phyloP scores from a whole-genome alignment of 2,797 vertebrate genomes.

The Prionace glauca region DNA sequence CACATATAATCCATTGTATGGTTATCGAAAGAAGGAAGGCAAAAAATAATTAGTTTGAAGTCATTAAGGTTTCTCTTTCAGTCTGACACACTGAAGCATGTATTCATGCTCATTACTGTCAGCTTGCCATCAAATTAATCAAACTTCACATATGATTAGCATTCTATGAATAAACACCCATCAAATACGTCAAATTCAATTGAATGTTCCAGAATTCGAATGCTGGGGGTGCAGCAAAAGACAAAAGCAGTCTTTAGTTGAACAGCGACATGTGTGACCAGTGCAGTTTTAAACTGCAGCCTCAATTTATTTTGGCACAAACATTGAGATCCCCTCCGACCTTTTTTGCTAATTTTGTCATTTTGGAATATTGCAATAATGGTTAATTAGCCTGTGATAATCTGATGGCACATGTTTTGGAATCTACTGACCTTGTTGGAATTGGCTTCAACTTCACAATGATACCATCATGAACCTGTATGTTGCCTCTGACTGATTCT shows the following conservation, averaged over 20 bases:
- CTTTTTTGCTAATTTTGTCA: background rate
- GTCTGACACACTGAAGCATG: background rate
- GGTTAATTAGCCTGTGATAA: constrained; percentile 25
- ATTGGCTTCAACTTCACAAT: background rate
- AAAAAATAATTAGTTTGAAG: background rate
- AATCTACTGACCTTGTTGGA: background rate
- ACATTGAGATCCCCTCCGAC: background rate
- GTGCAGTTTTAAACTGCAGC: background rate
- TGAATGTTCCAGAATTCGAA: background rate
- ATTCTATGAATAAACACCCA: background rate
- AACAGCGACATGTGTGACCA: background rate
- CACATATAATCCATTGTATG: background rate
- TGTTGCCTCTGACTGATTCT: background rate
- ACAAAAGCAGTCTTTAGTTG: constrained; percentile 3
- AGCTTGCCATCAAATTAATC: background rate
- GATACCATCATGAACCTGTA: no score
- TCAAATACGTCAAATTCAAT: background rate
- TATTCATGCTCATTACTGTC: background rate
- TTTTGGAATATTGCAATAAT: background rate
- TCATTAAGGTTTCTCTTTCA: background rate
- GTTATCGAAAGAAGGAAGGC: background rate
- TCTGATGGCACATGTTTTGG: background rate
- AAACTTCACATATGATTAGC: background rate
- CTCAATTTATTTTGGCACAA: background rate
- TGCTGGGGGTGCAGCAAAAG: background rate